phyloP scores from a whole-genome alignment of 2,113 vertebrate species.

The Carassius auratus region DNA sequence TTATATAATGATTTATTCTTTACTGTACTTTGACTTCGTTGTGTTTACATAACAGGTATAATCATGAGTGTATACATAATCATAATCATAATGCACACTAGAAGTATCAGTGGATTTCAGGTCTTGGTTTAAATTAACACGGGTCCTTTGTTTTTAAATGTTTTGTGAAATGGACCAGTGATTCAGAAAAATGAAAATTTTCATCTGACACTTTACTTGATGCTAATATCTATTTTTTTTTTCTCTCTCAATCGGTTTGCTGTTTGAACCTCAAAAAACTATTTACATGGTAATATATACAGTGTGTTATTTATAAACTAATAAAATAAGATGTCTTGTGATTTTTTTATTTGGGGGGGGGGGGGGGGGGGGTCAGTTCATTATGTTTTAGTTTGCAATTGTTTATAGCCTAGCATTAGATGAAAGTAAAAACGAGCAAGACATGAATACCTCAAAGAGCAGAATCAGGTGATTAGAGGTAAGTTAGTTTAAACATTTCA shows the following conservation, averaged over 20 bases:
- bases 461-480: not conserved
- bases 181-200: not conserved
- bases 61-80: not conserved
- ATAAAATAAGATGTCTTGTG: conserved; percentile 8
- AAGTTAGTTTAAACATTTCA: not conserved
- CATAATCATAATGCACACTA: not conserved
- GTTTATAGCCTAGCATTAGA: not conserved
- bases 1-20: not conserved
- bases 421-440: not conserved
- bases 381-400: not conserved
- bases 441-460: not conserved
- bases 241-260: not conserved
- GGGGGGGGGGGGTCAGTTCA: not conserved
- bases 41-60: conserved; percentile 9
- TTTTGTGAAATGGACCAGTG: not conserved
- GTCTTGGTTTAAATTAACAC: not conserved
- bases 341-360: not conserved
- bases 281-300: conserved; percentile 25
- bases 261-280: not conserved
- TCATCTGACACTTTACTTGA: not conserved
- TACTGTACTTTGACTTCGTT: conserved; percentile 3
- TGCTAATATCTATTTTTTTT: not conserved
- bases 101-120: not conserved
- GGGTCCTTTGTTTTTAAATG: not conserved
- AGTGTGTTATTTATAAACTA: conserved; percentile 11